Base-by-base conservation (phyloP, 2,113 vertebrate genomes). In the Serinus canaria region DNA sequence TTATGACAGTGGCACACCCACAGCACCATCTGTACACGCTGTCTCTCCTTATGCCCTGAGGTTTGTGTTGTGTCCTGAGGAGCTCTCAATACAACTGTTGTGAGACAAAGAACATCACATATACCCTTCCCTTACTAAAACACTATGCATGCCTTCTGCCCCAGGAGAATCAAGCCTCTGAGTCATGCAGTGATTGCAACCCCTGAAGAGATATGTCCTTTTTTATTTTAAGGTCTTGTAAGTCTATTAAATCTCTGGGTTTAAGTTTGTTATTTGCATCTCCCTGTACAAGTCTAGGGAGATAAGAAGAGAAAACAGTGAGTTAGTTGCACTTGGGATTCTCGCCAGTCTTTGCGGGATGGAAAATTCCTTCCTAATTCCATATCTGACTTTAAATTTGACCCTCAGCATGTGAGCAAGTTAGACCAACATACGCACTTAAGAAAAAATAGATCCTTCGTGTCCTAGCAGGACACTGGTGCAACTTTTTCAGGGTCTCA, bases 291-390 rank as follows among this genome's bases (percentile, higher is more conserved):
- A 90, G 63, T 78, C 75, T 90, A 75, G 68, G 73, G 68, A 96
- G 85, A 81, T 83, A 75, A 93, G 47, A 90, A 94, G 90, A 92
- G 89, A 96, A 95, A 96, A 92, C 83, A 96, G 68, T 49, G 69
- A 88, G 72, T 81, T 96, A 91, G 93, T 70, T 90, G 92, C 85
- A 24, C 56, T 96, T 95, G 94, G 96, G 94, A 95, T 96, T 92
- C 90, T 94, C 25, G 96, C 95, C 95, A 96, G 85, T 89, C 90
- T 96, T 96, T 6, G 83, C 94, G 89, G 35, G 96, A 94, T 96
- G 96, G 96, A 97, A 97, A 97, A 97, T 97, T 97, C 96, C 95
- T 97, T 96, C 91, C 92, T 96, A 97, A 95, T 97, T 97, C 96
- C 96, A 95, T 95, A 97, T 95, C 94, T 97, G 96, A 97, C 96